phyloP scores from a whole-genome alignment of 2,113 vertebrate species.

The Pterophyllum scalare region DNA sequence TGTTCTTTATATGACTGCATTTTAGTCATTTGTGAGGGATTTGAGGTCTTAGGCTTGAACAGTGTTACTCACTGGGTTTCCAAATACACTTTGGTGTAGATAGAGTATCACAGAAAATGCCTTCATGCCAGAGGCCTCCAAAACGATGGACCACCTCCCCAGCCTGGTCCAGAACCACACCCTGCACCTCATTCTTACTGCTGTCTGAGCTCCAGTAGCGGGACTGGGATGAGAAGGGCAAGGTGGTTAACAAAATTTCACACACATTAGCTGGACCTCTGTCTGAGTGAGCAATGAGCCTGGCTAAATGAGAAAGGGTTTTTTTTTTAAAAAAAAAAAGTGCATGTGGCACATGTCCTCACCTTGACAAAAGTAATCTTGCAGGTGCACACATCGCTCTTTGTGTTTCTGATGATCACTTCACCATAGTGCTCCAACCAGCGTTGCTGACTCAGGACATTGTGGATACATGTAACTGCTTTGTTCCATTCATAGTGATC shows the following conservation, averaged over 20 bases:
- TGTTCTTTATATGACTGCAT: neutral
- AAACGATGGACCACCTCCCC: slow-evolving; percentile 89
- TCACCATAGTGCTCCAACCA: slow-evolving; percentile 95
- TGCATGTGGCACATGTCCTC: neutral
- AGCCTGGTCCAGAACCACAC: slow-evolving; percentile 84
- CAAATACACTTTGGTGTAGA: slow-evolving; percentile 87
- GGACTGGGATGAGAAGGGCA: slow-evolving; percentile 73
- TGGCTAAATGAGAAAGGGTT: neutral
- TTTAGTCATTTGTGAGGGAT: neutral
- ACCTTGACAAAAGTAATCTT: slow-evolving; percentile 95
- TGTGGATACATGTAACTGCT: slow-evolving; percentile 93
- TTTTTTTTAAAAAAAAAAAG: neutral
- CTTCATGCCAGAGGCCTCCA: slow-evolving; percentile 91
- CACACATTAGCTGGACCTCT: neutral
- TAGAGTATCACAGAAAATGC: slow-evolving; percentile 87
- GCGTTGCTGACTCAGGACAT: slow-evolving; percentile 90
- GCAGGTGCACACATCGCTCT: slow-evolving; percentile 86
- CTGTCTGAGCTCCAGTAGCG: slow-evolving; percentile 87
- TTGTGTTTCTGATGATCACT: slow-evolving; percentile 87
- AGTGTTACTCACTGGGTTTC: slow-evolving; percentile 87
- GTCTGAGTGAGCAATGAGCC: no score
- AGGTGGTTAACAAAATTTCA: neutral
- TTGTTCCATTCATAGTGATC: slow-evolving; percentile 97
- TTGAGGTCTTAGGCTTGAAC: neutral
- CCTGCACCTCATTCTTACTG: slow-evolving; percentile 90